phyloP scores from a whole-genome alignment of 2,888 invertebrate genomes.

The Callyntrura sp. region DNA sequence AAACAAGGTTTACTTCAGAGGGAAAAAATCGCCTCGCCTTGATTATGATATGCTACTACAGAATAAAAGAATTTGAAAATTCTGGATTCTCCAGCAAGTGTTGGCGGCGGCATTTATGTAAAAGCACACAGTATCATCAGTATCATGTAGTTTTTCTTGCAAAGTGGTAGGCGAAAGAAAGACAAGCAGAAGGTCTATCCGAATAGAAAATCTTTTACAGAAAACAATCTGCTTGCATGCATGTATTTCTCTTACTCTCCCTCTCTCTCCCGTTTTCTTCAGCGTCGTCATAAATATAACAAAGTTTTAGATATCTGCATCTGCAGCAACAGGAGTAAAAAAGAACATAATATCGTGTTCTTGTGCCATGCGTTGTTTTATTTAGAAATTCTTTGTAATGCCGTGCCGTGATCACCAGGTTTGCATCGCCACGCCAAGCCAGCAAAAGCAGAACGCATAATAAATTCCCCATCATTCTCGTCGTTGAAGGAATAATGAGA shows the following conservation, averaged over 20 bases:
- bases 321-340: no score
- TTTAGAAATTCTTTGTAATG: conserved; percentile 54
- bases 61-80: not conserved
- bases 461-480: conserved; percentile 66
- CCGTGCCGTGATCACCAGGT: conserved; percentile 41
- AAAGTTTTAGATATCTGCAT: not conserved
- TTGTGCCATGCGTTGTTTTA: not conserved
- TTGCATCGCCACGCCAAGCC: conserved; percentile 66
- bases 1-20: not conserved
- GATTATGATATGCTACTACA: not conserved
- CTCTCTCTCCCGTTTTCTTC: not conserved
- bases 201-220: conserved; percentile 36
- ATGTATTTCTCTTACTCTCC: no score
- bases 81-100: conserved; percentile 20
- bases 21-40: not conserved
- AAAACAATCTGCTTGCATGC: conserved; percentile 18
- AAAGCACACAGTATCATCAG: no score
- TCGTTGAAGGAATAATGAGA: conserved; percentile 59
- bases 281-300: conserved; percentile 28
- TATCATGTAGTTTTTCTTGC: conserved; percentile 31
- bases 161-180: conserved; percentile 31
- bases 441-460: conserved; percentile 67
- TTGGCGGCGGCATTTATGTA: conserved; percentile 7
- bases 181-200: conserved; percentile 41
- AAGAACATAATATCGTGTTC: conserved; percentile 7